Conservation (phyloP, 2,113 vertebrate species). For the Oryctolagus cuniculus region mOryCun1.1 NC_091434.1:87776501-87777000, state of each 20-base stretch:
- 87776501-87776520: too few species aligned
- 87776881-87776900: not conserved
- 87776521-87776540: too few species aligned
- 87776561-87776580: too few species aligned
- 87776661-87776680: too few species aligned
- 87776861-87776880: not conserved
- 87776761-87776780: not conserved
- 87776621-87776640: too few species aligned
- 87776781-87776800: accelerated
- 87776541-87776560: too few species aligned
- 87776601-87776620: too few species aligned
- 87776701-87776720: too few species aligned
- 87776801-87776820: not conserved
- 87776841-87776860: not conserved
- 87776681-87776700: too few species aligned
- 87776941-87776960: conserved; percentile 32
- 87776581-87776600: too few species aligned
- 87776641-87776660: too few species aligned
- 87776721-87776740: too few species aligned
- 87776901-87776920: not conserved
- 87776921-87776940: not conserved
- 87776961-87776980: not conserved
- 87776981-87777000: not conserved
- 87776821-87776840: not conserved
- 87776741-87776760: not conserved